Base-by-base conservation (phyloP, 2,888 invertebrate genomes). In the Neoascia interrupta region DNA sequence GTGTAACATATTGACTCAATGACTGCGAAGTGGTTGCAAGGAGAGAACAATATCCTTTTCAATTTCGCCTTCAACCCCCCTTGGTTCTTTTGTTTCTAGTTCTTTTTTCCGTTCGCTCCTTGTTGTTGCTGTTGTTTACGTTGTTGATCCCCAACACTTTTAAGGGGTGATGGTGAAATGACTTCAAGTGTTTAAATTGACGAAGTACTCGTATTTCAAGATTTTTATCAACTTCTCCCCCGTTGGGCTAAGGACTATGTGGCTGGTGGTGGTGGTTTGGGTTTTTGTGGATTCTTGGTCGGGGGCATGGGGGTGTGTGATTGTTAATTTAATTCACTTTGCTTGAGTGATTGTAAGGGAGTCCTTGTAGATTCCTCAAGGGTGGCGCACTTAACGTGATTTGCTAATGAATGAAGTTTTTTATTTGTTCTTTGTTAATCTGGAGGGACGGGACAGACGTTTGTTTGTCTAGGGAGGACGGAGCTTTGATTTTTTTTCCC, bases 1-100 rank as follows among this genome's bases (percentile, higher is more conserved):
- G 79, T 79, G 79, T 79, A 79, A 79, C 79, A 79, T 79, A 79
- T 68, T 79, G 79, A 66, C 66, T 66, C 51, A 73, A 73, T 79
- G 75, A 36, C 54, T 69, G 36, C 36, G 36, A 75, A 63, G 69
- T 39, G 73, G 34, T 47, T 66, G 41, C 43, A 41, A 56, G 16
- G 34, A 61, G 53, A 13, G 53, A 28, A 69, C 43, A 58, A 54
- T 74, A 56, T 74, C 51, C 73, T 68, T 79, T 79, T 73, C 73
- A 73, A 73, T 79, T 73, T 73, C 54, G 45, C 39, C 68, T 63
- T 54, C 54, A 34, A 23, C 19, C 41, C 6, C 26, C 4, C 18
- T 41, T 1, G 26, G 26, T 51, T n/a, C 51, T 13, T 63, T 72
- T 60, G 49, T 58, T 60, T 58, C 36, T 63, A 39, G 26, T 69